Evolutionary conservation across 1,140 invertebrate species (phyloP).

Genomic region (Calliopsis andreniformis): DNA sequence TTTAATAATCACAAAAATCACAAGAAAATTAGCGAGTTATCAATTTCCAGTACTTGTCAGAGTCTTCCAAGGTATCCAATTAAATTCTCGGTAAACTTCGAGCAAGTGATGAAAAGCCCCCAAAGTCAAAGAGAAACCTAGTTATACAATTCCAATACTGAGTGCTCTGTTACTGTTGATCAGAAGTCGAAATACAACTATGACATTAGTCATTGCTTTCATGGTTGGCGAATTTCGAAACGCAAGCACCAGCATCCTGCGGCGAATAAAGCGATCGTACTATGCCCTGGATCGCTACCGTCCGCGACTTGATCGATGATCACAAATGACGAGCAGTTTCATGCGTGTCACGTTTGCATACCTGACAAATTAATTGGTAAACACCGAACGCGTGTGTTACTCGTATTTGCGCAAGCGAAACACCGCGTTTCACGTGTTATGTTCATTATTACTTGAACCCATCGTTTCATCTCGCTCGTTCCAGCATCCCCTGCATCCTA

Average conservation of each 20-base stretch:
- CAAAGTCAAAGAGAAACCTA: not conserved
- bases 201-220: not conserved
- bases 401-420: slow-evolving; percentile 61
- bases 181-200: slow-evolving; percentile 11
- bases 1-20: too few relatives aligned
- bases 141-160: not conserved
- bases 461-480: slow-evolving; percentile 12
- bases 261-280: slow-evolving; percentile 32
- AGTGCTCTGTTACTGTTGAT: not conserved
- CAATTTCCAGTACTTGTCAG: too few relatives aligned
- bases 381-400: slow-evolving; percentile 47
- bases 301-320: slow-evolving; percentile 56
- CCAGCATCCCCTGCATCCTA: not conserved
- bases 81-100: too few relatives aligned
- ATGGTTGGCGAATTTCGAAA: slow-evolving; percentile 17
- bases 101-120: too few relatives aligned
- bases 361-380: slow-evolving; percentile 64
- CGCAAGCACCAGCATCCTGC: not conserved
- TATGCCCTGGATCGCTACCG: not conserved
- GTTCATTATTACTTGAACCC: slow-evolving; percentile 68
- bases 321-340: slow-evolving; percentile 59
- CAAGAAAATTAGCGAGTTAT: too few relatives aligned
- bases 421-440: slow-evolving; percentile 54
- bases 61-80: too few relatives aligned
- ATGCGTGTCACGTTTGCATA: slow-evolving; percentile 47